Evolutionary conservation across 1,140 invertebrate species (phyloP), one percentile per base, ranked within the genome.

Genomic region (Zaprionus vittiger): DNA sequence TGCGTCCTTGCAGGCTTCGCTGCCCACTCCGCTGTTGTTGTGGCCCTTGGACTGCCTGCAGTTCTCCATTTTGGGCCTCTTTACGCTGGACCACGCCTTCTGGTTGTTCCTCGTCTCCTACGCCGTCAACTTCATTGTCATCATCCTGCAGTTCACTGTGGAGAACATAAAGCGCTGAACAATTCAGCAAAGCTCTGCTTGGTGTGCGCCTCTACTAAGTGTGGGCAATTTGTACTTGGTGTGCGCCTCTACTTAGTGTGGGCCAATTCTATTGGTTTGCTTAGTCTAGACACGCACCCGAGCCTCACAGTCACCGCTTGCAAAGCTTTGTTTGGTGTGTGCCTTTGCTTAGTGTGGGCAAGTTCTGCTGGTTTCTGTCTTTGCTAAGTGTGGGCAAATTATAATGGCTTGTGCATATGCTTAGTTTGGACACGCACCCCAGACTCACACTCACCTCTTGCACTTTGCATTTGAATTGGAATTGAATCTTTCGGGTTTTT

Each of bases 51-150:
- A 63, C 12, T 55, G 14, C 5, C 44, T 73, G 0, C 38, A 80
- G 31, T 79, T 91, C 41, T 62, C 67, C 2, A 63, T 91, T n/a
- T 28, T 91, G 17, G 90, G 90, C 5, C 57, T 91, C 2, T 91
- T 91, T 22, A 59, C 57, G 1, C 37, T 91, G 72, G 77, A 87
- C 60, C 73, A 91, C 52, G 76, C 73, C 1, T 91, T 91, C 56
- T 90, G 80, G 83, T 55, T 91, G 4, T 84, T 91, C 37, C 74
- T 91, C 22, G 61, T 91, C 26, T 84, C 85, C 0, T 91, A 91
- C 55, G 89, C 85, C 7, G 69, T 79, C 17, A 91, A 87, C 37
- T 91, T 87, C 15, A 85, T 91, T 47, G 90, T 91, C 31, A 70
- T 91, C 60, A 91, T 91, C 5, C 56, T 91, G 62, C 90, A 91